phyloP scores from a whole-genome alignment of 2,888 invertebrate species.

The Drosophila sordidula region DNA sequence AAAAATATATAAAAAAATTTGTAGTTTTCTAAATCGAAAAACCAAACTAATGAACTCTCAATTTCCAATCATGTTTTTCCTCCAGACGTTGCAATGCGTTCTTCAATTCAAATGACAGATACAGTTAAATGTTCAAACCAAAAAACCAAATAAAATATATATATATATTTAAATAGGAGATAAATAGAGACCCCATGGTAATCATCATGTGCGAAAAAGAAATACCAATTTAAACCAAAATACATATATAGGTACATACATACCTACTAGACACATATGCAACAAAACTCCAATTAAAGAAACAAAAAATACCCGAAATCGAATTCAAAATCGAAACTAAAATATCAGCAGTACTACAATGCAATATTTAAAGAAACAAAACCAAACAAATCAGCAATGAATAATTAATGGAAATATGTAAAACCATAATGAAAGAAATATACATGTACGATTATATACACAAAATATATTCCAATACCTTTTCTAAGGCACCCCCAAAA shows the following conservation, averaged over 20 bases:
- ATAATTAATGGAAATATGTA: constrained; percentile 67
- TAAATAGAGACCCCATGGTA: constrained; percentile 43
- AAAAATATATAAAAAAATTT: constrained; percentile 51
- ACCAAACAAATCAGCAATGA: constrained; percentile 46
- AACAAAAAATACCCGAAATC: constrained; percentile 14
- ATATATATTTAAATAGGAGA: constrained; percentile 40
- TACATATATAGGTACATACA: constrained; percentile 36
- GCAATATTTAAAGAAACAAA: constrained; percentile 56
- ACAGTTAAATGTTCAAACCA: constrained; percentile 60
- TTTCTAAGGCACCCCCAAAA: constrained; percentile 52
- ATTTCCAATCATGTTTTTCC: constrained; percentile 70
- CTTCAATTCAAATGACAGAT: constrained; percentile 49
- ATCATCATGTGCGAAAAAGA: constrained; percentile 20
- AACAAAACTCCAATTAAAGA: constrained; percentile 30
- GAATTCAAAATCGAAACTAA: constrained; percentile 48
- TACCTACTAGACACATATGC: constrained; percentile 43
- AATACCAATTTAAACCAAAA: constrained; percentile 27
- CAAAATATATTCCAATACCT: constrained; percentile 66
- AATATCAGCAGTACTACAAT: constrained; percentile 73
- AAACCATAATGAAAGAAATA: constrained; percentile 67
- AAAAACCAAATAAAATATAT: constrained; percentile 26
- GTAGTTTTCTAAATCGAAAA: constrained; percentile 74
- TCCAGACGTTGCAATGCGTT: constrained; percentile 48
- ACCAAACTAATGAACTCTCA: constrained; percentile 50
- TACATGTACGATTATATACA: constrained; percentile 70